Conservation (phyloP, 2,113 vertebrate genomes). For the Panthera leo region DNA sequence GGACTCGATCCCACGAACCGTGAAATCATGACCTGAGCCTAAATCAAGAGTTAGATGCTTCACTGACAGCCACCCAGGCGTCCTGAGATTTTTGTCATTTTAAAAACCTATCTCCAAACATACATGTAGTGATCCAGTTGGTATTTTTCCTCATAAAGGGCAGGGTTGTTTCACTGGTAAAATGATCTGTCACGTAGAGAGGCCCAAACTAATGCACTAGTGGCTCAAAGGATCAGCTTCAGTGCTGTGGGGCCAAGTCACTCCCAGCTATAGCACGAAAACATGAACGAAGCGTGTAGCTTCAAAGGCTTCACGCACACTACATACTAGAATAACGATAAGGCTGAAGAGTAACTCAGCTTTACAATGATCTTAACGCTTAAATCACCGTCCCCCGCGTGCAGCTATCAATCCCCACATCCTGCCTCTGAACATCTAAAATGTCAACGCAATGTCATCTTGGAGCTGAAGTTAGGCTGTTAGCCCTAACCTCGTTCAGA, state of each 20-base stretch:
- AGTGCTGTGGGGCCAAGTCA: not conserved
- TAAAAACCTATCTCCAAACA: slow-evolving; percentile 26
- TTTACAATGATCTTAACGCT: not conserved
- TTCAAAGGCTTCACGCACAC: not conserved
- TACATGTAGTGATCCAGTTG: not conserved
- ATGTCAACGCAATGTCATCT: not conserved
- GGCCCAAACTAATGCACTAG: not conserved
- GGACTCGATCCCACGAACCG: not conserved
- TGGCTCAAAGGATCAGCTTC: not conserved
- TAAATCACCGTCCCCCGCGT: not conserved
- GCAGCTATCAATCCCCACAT: not conserved
- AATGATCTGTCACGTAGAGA: not conserved
- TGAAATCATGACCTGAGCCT: not conserved
- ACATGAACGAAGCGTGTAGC: not conserved
- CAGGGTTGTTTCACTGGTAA: not conserved
- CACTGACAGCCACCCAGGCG: not conserved
- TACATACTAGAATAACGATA: not conserved
- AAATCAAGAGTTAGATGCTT: not conserved
- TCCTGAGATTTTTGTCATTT: not conserved
- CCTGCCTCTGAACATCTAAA: not conserved
- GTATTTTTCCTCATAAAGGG: not conserved
- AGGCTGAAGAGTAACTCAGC: not conserved
- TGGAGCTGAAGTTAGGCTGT: not conserved
- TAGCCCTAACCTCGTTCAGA: not conserved
- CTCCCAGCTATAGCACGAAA: not conserved